A percentile compares a stretch with the other conserved stretches of the same genome.
These are phyloP conservation scores for Perca flavescens DNA, from an alignment of 2,113 vertebrate genomes.

Conservation along the genomic window DNA sequence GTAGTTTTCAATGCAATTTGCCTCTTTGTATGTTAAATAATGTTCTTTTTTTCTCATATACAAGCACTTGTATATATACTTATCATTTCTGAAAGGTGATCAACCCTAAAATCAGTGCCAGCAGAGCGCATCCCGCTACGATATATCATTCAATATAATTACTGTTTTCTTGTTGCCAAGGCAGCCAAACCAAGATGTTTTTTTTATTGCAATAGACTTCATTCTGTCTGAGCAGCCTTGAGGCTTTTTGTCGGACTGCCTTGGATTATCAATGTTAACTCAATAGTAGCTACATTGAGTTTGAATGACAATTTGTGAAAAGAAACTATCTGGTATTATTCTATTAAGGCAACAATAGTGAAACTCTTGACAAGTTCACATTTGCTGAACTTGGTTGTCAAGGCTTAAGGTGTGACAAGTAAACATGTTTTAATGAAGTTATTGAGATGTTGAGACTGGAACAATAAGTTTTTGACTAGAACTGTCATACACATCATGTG, in stretches of 20 bases:
- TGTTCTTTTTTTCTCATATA: background rate
- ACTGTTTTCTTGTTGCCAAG: conserved; percentile 45
- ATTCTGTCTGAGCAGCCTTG: conserved; percentile 1
- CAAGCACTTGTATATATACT: background rate
- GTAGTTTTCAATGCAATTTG: background rate
- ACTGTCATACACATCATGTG: conserved; percentile 25
- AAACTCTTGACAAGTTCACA: background rate
- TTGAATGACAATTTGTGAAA: conserved; percentile 4
- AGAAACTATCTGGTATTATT: background rate
- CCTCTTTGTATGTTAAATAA: background rate
- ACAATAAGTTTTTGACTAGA: conserved; percentile 37
- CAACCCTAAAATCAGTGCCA: conserved; percentile 18
- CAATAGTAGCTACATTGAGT: background rate
- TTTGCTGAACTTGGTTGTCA: background rate
- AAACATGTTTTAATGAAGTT: conserved; percentile 28
- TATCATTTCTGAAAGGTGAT: conserved; percentile 9
- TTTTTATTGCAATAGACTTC: conserved; percentile 1
- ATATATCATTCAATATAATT: conserved; percentile 38
- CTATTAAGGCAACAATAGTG: background rate
- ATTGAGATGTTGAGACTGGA: conserved; percentile 2
- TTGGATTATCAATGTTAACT: conserved; percentile 12
- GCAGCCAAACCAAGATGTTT: conserved; percentile 18
- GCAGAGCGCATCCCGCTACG: conserved; percentile 18
- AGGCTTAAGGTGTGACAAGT: background rate
- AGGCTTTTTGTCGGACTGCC: background rate